These are phyloP conservation scores for Gonatopus flavifemur DNA, from an alignment of 1,140 invertebrate species.

Conservation along the genomic window DNA sequence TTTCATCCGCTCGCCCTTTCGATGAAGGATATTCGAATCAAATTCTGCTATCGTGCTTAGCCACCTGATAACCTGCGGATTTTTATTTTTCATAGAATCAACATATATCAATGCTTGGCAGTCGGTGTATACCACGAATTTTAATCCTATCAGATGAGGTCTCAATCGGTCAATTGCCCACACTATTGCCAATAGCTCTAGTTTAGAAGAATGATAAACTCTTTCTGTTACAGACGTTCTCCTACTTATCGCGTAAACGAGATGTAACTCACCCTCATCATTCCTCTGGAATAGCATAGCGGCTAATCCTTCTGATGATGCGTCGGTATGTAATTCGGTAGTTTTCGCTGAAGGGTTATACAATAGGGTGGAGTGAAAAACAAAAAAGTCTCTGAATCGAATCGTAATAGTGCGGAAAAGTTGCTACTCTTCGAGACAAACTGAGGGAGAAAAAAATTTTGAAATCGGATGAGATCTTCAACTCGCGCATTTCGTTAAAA, in stretches of 20 bases:
- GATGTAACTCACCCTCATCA: not conserved
- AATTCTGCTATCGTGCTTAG: not conserved
- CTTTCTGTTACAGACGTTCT: too few relatives aligned
- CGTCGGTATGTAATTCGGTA: not conserved
- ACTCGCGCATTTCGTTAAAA: too few relatives aligned
- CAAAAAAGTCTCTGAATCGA: too few relatives aligned
- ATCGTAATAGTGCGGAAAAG: too few relatives aligned
- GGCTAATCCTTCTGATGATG: not conserved
- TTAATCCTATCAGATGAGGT: constrained; percentile 9
- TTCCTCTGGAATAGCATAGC: not conserved
- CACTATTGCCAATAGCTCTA: constrained; percentile 11
- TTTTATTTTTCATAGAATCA: not conserved
- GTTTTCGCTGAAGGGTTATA: not conserved
- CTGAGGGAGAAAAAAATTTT: too few relatives aligned
- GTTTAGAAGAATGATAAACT: too few relatives aligned
- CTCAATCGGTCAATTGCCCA: not conserved
- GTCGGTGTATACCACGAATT: not conserved
- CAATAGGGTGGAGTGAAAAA: too few relatives aligned
- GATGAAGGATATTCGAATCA: not conserved
- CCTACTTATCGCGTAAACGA: too few relatives aligned
- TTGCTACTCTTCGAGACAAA: too few relatives aligned
- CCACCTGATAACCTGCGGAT: not conserved
- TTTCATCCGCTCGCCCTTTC: not conserved
- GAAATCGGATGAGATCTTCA: too few relatives aligned
- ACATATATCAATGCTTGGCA: not conserved